phyloP scores from a whole-genome alignment of 92 coral and sea anemone genomes.

The Parazoanthus atlanticus region DNA sequence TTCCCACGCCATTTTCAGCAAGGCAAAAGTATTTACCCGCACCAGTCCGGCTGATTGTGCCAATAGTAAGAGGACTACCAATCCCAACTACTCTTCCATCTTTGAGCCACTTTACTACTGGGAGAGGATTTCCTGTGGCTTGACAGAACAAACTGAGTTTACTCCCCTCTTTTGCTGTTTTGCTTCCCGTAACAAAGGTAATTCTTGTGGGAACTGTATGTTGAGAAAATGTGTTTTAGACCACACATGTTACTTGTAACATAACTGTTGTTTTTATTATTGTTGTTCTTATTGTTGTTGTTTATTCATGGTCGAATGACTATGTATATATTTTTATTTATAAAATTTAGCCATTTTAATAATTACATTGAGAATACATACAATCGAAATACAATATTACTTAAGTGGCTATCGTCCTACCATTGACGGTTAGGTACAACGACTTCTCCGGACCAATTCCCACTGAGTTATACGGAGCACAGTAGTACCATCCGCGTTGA shows the following conservation, averaged over 20 bases:
- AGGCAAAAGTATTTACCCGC: conserved; percentile 1
- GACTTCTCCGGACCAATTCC: conserved; percentile 25
- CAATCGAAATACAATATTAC: too few species aligned
- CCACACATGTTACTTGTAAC: too few species aligned
- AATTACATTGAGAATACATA: too few species aligned
- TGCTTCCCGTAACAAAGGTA: not conserved
- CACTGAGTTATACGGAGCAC: conserved; percentile 11
- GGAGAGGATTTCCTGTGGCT: conserved; percentile 17
- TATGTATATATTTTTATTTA: too few species aligned
- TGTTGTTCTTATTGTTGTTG: not conserved
- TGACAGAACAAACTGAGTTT: not conserved
- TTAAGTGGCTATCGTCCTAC: not conserved
- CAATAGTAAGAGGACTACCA: not conserved
- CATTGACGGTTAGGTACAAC: conserved; percentile 10
- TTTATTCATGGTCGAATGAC: not conserved
- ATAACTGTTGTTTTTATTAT: not conserved
- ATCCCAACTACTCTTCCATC: not conserved
- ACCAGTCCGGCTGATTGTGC: not conserved
- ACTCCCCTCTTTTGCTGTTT: not conserved
- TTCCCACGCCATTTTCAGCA: conserved; percentile 29
- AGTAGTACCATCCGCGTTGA: conserved; percentile 6
- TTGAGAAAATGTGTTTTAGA: not conserved
- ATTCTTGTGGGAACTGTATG: conserved; percentile 20
- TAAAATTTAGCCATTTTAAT: too few species aligned
- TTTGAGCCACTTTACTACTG: conserved; percentile 28